Evolutionary conservation across 1,140 invertebrate species (phyloP), one percentile per base, ranked within the genome.

Genomic region (Diorhabda elongata): DNA sequence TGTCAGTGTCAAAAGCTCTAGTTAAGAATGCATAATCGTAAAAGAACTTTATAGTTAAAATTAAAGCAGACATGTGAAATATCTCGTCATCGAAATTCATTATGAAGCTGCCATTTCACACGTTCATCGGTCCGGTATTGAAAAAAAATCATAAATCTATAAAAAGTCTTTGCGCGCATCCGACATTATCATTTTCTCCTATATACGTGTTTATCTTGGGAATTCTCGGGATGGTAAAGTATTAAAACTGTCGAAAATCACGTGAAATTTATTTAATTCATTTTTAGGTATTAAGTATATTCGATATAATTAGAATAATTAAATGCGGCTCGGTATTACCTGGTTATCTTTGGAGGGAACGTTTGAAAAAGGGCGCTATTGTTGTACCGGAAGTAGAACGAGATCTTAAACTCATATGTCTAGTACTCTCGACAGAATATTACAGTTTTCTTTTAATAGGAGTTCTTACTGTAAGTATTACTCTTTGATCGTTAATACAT

Each of bases 381-480:
- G 68, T 76, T 8, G 61, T 67, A 3, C 72, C 77, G 6, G 75
- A 75, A 70, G 63, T 70, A 42, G 77, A 79, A 68, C 69, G 78
- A 58, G 78, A 79, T 68, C 69, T 73, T 59, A 78, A 77, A 69
- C 66, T 79, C 5, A 76, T 79, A 47, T 75, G 70, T 57, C 64
- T 78, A 42, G 72, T 77, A n/a, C 67, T 77, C 52, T 78, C 78
- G 9, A 52, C 75, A 4, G 78, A 79, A 69, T 79, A 78, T 69
- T 78, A 79, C 60, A 56, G 71, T 42, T 73, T 79, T 44, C 65
- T 79, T n/a, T 44, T 79, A 45, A 44, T 77, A 57, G 78, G 78
- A 59, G 41, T 74, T 26, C 5, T 73, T 6, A 75, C 75, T 58
- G 78, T 79, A 68, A 74, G 72, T 72, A 42, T 61, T 26, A 64